Conservation (phyloP, 2,797 vertebrate species). For the Sylvia borin region DNA sequence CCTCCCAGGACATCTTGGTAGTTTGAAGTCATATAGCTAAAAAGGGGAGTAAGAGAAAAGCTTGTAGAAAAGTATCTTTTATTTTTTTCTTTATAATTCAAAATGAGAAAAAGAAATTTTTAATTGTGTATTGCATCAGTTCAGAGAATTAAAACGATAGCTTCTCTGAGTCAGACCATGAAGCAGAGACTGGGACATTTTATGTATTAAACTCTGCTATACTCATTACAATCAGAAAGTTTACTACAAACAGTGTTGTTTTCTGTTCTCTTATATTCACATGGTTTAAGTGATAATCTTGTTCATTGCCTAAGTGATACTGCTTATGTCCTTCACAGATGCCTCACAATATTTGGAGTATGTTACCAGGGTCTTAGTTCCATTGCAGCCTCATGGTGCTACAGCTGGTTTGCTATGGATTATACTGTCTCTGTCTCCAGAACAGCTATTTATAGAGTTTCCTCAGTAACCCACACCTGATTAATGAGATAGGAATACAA, state of each 20-base stretch:
- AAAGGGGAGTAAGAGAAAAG: background rate
- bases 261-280: background rate
- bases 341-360: conserved; percentile 15
- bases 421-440: conserved; percentile 53
- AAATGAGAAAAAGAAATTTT: background rate
- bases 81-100: background rate
- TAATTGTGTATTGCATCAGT: background rate
- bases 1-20: background rate
- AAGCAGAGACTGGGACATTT: background rate
- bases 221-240: background rate
- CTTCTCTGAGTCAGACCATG: background rate
- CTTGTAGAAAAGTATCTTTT: background rate
- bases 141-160: background rate
- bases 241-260: background rate
- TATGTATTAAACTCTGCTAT: background rate
- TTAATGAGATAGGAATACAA: conserved; percentile 78
- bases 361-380: conserved; percentile 47
- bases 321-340: background rate
- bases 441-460: conserved; percentile 74
- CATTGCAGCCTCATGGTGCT: conserved; percentile 10
- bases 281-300: conserved; percentile 4
- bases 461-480: conserved; percentile 68
- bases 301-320: background rate
- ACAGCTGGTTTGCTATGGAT: conserved; percentile 68
- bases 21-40: background rate